These are phyloP conservation scores for Eupleurogrammus muticus DNA, from an alignment of 2,797 vertebrate species.

Conservation along the genomic window DNA sequence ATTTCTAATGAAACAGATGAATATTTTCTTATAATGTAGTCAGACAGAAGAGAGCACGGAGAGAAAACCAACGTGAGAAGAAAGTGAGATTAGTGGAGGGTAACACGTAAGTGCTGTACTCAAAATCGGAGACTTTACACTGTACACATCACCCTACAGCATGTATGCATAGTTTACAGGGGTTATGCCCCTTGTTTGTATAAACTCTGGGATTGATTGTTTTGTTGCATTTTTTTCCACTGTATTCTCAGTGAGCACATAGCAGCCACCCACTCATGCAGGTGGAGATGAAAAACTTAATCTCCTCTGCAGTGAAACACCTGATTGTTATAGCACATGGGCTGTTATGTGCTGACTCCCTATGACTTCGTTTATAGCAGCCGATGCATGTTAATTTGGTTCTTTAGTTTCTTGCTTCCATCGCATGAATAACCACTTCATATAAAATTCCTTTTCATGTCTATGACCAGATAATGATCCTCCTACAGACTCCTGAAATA, in stretches of 20 bases:
- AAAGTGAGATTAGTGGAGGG: slow-evolving; percentile 9
- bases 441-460: background rate
- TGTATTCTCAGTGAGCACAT: slow-evolving; percentile 25
- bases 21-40: slow-evolving; percentile 35
- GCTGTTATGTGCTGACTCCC: background rate
- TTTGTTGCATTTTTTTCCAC: slow-evolving; percentile 6
- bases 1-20: slow-evolving; percentile 49
- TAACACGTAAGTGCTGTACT: slow-evolving; percentile 14
- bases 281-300: slow-evolving; percentile 47
- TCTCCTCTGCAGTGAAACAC: slow-evolving; percentile 37
- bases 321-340: slow-evolving; percentile 1
- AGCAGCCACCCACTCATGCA: slow-evolving; percentile 39
- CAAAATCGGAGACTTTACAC: slow-evolving; percentile 2
- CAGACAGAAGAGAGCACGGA: slow-evolving; percentile 13
- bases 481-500: background rate
- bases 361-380: background rate
- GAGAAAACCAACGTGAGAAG: slow-evolving; percentile 19
- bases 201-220: slow-evolving; percentile 16
- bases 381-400: background rate
- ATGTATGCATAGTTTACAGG: slow-evolving; percentile 8
- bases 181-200: slow-evolving; percentile 16
- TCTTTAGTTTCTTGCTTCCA: background rate
- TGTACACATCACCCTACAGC: slow-evolving; percentile 8
- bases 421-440: background rate
- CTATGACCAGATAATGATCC: slow-evolving; percentile 10